Percentiles rank a stretch among this genome's conserved stretches.
Evolutionary conservation across 2,113 vertebrate species (phyloP).

Genomic region (Dendrocopos noguchii): DNA sequence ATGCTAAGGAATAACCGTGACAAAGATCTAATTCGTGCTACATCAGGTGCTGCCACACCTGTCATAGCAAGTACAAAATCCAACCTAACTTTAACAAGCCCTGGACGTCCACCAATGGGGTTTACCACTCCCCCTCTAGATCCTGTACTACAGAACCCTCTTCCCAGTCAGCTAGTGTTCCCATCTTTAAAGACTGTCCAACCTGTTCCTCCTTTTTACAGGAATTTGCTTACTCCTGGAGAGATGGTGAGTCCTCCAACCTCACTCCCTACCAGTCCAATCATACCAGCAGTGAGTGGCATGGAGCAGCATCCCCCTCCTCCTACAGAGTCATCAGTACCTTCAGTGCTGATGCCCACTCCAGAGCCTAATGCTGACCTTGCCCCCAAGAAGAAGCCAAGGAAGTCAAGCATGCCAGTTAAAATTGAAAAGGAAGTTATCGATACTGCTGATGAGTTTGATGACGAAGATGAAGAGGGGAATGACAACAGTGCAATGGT

Average conservation of each 20-base stretch:
- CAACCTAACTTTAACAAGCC: conserved; percentile 91
- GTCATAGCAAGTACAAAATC: conserved; percentile 97
- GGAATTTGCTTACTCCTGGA: conserved; percentile 91
- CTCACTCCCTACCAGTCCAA: conserved; percentile 94
- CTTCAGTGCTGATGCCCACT: conserved; percentile 79
- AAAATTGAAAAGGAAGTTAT: conserved; percentile 99
- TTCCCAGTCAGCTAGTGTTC: conserved; percentile 93
- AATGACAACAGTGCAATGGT: conserved; percentile 82
- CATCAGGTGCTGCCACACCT: conserved; percentile 88
- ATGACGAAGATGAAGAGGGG: conserved; percentile 92
- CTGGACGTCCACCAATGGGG: conserved; percentile 92
- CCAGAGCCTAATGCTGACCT: conserved; percentile 85
- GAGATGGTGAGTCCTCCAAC: conserved; percentile 95
- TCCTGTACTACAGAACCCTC: conserved; percentile 90
- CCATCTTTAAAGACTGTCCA: conserved; percentile 97
- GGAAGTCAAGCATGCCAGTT: conserved; percentile 99
- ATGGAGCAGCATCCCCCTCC: conserved; percentile 82
- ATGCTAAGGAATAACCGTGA: conserved; percentile 99
- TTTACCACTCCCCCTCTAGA: conserved; percentile 96
- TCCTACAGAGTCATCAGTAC: conserved; percentile 80
- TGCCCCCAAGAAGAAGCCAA: conserved; percentile 96
- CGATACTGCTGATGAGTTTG: conserved; percentile 93
- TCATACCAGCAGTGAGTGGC: conserved; percentile 87
- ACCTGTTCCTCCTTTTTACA: conserved; percentile 98
- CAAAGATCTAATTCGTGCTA: conserved; percentile 96